phyloP scores from a whole-genome alignment of 2,113 vertebrate genomes.

The Calyptommatus sinebrachiatus region DNA sequence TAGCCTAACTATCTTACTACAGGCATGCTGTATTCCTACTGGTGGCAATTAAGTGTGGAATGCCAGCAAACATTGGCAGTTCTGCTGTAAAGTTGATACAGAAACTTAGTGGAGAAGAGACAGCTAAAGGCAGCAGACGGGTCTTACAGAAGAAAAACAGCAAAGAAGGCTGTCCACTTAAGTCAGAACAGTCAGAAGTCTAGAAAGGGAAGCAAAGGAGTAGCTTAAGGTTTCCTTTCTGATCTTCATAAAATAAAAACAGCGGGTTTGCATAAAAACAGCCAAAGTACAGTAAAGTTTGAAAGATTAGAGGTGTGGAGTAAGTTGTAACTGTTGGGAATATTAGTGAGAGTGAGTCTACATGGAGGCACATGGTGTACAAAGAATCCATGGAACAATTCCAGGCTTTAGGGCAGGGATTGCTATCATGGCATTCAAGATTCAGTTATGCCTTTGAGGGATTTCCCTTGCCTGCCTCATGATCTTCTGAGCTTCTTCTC shows the following conservation, averaged over 20 bases:
- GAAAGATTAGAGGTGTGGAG: neutral
- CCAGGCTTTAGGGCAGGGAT: neutral
- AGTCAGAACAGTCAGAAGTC: constrained; percentile 2
- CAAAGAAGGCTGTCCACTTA: constrained; percentile 15
- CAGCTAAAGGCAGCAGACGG: neutral
- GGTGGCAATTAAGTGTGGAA: constrained; percentile 25
- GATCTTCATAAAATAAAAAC: constrained; percentile 2
- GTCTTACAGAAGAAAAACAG: constrained; percentile 14
- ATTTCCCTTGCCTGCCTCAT: too few relatives aligned
- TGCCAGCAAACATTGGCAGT: constrained; percentile 3
- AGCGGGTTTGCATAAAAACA: neutral
- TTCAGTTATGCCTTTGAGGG: too few relatives aligned
- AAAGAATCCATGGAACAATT: neutral
- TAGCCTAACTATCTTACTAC: neutral
- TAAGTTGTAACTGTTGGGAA: neutral
- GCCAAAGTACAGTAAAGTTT: neutral
- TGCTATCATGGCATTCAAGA: too few relatives aligned
- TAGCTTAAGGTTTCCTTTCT: constrained; percentile 9
- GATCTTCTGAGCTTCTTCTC: too few relatives aligned
- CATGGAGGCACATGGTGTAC: neutral
- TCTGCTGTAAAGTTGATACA: neutral
- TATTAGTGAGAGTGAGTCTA: neutral
- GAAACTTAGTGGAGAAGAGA: constrained; percentile 8
- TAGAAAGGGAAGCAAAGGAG: neutral
- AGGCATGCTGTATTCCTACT: constrained; percentile 15